Evolutionary conservation across 2,797 vertebrate genomes (phyloP), one percentile per base, ranked within the genome.

Genomic region (Crax fasciolata): DNA sequence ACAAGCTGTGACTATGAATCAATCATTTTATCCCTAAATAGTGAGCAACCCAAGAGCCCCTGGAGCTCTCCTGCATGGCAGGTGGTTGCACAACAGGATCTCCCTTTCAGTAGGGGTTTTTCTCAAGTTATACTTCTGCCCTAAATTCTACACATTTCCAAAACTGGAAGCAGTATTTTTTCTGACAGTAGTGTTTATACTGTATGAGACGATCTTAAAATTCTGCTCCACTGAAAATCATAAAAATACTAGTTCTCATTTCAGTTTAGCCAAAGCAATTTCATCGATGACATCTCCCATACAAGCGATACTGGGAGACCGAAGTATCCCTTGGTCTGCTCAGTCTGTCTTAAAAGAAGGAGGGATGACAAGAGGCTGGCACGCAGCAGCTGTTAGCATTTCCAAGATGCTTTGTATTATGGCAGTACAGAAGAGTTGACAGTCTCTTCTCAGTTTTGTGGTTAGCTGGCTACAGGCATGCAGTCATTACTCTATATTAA

Each of bases 401-500:
- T 97, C 83, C 91, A 96, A 94, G 90, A 89, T 95, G 95, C 94
- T 95, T 95, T 93, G 81, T 86, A 88, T 97, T 95, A 94, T 74
- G 85, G 89, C 44, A 85, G 84, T 85, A 68, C 88, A 91, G 93
- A 89, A 94, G 89, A 91, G 94, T 88, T 96, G 95, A 97, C 96
- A 96, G 94, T 91, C 68, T 94, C 86, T 95, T 95, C 95, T 90
- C 92, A 83, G 82, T 86, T 95, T 78, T 97, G 96, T 92, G 96
- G 97, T 97, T 97, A 97, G 94, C 74, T 95, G 94, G 95, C 96
- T 96, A 94, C 94, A 96, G 90, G 84, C 96, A 95, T 79, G 87
- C 84, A 97, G 94, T 95, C 93, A 97, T 97, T 96, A 97, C 91
- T 96, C 54, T 93, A 81, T 94, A 97, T 97, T 97, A 97, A 97